Evolutionary conservation across 1,140 invertebrate species (phyloP).

Genomic region (Aplysia californica): DNA sequence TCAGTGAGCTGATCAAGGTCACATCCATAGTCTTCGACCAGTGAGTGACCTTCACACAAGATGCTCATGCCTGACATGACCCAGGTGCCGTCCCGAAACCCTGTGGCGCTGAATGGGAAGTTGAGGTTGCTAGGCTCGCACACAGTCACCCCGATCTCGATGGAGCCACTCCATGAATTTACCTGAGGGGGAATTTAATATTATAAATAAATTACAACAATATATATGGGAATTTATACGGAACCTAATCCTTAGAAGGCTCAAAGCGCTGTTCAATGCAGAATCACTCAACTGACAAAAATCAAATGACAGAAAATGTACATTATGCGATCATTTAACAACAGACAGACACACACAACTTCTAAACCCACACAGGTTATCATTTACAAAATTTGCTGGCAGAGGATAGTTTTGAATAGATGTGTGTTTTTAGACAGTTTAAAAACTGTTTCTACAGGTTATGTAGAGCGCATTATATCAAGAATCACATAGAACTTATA

Average conservation of each 20-base stretch:
- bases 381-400: no score
- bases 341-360: no score
- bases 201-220: neutral
- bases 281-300: no score
- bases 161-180: conserved; percentile 85
- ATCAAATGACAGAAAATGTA: no score
- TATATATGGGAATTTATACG: neutral
- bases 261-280: no score
- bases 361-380: no score
- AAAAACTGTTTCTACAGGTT: no score
- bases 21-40: conserved; percentile 86
- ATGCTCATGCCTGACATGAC: conserved; percentile 89
- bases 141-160: conserved; percentile 91
- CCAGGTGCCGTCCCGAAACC: conserved; percentile 87
- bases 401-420: no score
- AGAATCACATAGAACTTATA: no score
- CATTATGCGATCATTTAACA: no score
- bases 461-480: no score
- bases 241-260: neutral
- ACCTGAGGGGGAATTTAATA: conserved; percentile 46
- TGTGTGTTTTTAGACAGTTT: no score
- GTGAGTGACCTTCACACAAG: conserved; percentile 82
- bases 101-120: conserved; percentile 85
- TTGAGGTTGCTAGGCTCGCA: conserved; percentile 84
- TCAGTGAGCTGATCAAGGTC: conserved; percentile 83